phyloP scores from a whole-genome alignment of 2,113 vertebrate genomes.

The Apteryx owenii region DNA sequence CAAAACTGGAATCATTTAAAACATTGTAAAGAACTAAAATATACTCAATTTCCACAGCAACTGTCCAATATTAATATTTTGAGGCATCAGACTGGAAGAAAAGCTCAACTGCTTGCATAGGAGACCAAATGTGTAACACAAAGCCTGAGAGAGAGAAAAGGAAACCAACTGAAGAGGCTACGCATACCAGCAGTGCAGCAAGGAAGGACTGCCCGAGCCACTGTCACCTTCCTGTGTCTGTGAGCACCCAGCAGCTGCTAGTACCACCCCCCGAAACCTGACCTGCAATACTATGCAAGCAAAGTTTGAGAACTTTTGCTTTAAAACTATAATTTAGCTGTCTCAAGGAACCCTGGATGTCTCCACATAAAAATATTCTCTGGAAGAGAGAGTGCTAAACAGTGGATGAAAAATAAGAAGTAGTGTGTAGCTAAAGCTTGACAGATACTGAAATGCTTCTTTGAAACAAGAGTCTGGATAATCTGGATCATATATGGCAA shows the following conservation, averaged over 20 bases:
- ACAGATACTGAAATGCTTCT: neutral
- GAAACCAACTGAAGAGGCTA: neutral
- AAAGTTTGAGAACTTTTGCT: neutral
- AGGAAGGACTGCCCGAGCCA: neutral
- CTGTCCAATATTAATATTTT: neutral
- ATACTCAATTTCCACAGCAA: fast-evolving
- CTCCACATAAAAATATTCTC: neutral
- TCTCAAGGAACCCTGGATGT: neutral
- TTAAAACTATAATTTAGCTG: neutral
- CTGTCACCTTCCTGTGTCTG: neutral
- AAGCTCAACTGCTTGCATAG: neutral
- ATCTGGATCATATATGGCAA: neutral
- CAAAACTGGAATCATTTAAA: fast-evolving
- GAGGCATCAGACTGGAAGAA: neutral
- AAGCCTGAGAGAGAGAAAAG: neutral
- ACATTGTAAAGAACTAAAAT: fast-evolving
- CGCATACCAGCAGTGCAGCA: fast-evolving
- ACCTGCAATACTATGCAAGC: neutral
- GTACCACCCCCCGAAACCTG: neutral
- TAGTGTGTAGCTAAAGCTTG: neutral
- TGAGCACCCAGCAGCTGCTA: neutral
- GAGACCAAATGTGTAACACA: neutral
- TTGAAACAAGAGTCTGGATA: neutral
- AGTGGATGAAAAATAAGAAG: neutral
- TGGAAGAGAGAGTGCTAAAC: neutral